Base-by-base conservation (phyloP, 2,888 invertebrate species). In the Spisula solida region DNA sequence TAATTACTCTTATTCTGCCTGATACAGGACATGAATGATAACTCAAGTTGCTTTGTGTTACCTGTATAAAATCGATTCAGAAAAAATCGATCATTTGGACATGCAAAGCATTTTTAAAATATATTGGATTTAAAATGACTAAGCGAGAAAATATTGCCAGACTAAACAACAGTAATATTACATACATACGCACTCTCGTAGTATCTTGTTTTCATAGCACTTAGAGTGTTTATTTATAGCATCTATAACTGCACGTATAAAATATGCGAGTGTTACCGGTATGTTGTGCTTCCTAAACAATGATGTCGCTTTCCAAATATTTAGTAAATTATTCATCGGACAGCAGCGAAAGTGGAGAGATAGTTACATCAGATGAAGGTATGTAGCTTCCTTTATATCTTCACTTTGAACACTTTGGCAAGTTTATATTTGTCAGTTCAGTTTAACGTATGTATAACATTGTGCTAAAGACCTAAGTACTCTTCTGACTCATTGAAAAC, bases 331-430 rank as follows among this genome's bases (percentile, higher is more conserved):
- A 82, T 48, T 47, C 47, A 29, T 82, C 82, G 2, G 82, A 66
- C 16, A 82, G 41, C 41, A 41, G 47, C 47, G 82, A 82, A 48
- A 82, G 82, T 48, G 82, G 82, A 14, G 70, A 82, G 29, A 47
- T 82, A 34, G 41, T 41, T 5, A 20, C 82, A n/a, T 70, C 82
- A 10, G 31, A 60, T 10, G 70, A 82, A 60, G 82, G 82, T 82
- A 48, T 25, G 66, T 82, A 6, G 0, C 10, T 25, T 66, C n/a
- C n/a, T 66, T 66, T 25, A n/a, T n/a, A 0, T 66, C 5, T 66
- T 51, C 5, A 47, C 47, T 47, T 47, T 47, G 5, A 47, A 14
- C 14, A 16, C 14, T 51, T 51, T 51, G 10, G 12, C 14, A 16
- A 16, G 1, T 51, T 51, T 51, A 51, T 41, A 41, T 41, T 41